Evolutionary conservation across 2,113 vertebrate genomes (phyloP), one percentile per base, ranked within the genome.

Genomic region (Heterotilapia buettikoferi): DNA sequence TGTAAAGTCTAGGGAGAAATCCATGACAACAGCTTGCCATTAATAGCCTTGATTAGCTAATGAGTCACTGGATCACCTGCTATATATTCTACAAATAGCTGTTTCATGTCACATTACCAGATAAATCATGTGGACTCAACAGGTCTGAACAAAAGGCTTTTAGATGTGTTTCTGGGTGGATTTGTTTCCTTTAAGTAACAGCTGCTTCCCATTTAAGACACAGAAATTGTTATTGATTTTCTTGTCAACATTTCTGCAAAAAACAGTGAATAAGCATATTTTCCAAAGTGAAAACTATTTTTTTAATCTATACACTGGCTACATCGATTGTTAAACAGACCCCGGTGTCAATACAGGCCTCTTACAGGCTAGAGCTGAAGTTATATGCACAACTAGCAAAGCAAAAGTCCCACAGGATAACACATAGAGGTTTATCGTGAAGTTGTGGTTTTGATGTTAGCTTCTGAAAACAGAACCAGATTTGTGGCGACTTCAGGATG

Each of bases 401-500:
- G 84, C 81, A 88, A 78, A 87, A 38, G 79, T 88, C 88, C 79
- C 24, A 85, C 53, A 43, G 81, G 57, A 87, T 18, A 88, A 90
- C 73, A 94, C 87, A 88, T 19, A 33, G 31, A 87, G 86, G 84
- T 86, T 89, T 83, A 82, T 81, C 81, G 36, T 54, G 11, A 78
- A 52, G 73, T 12, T 78, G 59, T 26, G 85, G 87, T 73, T 86
- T 88, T 86, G 94, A 87, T 90, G 92, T 92, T 86, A 88, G 91
- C 91, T 92, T 94, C 93, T 88, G 89, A 88, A 91, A 95, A 93
- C 85, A 88, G 85, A 90, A 91, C 86, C 92, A 92, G 92, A 93
- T 93, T 93, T 89, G 85, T 66, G 90, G 57, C 50, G 83, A 91
- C 96, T 96, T 97, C 96, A 97, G 93, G 96, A 96, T 93, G 96